Conservation (phyloP, 2,888 invertebrate species). For the Acleris literana region DNA sequence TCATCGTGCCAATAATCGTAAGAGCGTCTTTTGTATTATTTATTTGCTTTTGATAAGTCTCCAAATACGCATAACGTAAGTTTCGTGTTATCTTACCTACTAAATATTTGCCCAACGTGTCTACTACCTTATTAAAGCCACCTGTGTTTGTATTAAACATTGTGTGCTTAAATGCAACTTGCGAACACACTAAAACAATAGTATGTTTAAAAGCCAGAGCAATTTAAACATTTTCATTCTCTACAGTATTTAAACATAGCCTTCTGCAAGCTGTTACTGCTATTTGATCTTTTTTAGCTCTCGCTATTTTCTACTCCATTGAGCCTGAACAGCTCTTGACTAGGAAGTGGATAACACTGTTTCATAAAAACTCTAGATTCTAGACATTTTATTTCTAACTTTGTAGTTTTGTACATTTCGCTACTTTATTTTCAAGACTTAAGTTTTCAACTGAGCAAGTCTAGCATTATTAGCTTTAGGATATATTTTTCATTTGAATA, state of each 20-base stretch:
- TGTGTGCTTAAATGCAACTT: not conserved
- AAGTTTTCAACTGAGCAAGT: too few species aligned
- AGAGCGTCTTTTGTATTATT: not conserved
- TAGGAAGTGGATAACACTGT: slow-evolving; percentile 16
- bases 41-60: slow-evolving; percentile 13
- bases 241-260: not conserved
- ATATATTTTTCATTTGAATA: too few species aligned
- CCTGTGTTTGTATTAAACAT: not conserved
- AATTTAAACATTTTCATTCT: slow-evolving; percentile 4
- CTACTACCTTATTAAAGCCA: not conserved
- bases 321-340: slow-evolving; percentile 30
- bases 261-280: slow-evolving; percentile 24
- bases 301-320: slow-evolving; percentile 33
- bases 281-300: slow-evolving; percentile 20
- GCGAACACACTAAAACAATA: not conserved
- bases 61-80: slow-evolving; percentile 4
- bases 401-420: not conserved
- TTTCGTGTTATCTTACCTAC: not conserved
- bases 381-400: slow-evolving; percentile 1
- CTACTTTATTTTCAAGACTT: not conserved
- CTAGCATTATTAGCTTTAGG: too few species aligned
- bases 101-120: slow-evolving; percentile 13
- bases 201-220: not conserved
- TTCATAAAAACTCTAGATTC: slow-evolving; percentile 19
- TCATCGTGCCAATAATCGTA: not conserved